phyloP scores from a whole-genome alignment of 2,113 vertebrate species.

The Brachypteracias leptosomus region DNA sequence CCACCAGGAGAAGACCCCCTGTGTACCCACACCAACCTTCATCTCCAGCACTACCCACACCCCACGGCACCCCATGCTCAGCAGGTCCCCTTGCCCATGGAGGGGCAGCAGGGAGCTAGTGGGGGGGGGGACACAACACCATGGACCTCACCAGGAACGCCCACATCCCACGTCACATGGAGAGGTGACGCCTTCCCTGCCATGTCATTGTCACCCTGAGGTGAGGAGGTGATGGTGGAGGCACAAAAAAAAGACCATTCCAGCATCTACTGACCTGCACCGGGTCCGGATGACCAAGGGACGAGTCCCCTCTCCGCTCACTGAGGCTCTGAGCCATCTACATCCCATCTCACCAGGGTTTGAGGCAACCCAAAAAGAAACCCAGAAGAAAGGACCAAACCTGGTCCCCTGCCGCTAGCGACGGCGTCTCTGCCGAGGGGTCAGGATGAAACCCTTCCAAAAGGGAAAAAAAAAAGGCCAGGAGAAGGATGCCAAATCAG shows the following conservation, averaged over 20 bases:
- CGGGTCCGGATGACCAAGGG: not conserved
- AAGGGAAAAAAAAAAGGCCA: not conserved
- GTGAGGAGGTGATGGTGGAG: not conserved
- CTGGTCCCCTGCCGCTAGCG: not conserved
- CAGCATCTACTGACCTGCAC: conserved; percentile 27
- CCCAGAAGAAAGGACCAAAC: not conserved
- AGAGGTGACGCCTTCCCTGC: not conserved
- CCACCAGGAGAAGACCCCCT: not conserved
- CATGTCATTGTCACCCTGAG: not conserved
- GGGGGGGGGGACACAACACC: not conserved
- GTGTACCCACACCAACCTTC: not conserved
- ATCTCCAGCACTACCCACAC: not conserved
- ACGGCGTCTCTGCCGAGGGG: conserved; percentile 20
- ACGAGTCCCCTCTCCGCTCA: not conserved
- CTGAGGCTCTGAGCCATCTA: conserved; percentile 56
- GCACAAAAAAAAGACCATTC: not conserved
- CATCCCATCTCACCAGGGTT: conserved; percentile 41
- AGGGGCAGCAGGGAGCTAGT: fast-evolving
- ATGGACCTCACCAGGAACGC: not conserved
- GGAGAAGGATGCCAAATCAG: conserved; percentile 53
- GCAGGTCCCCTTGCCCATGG: not conserved
- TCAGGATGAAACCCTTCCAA: conserved; percentile 40
- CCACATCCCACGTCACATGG: not conserved
- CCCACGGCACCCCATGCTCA: not conserved
- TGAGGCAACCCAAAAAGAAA: not conserved